phyloP scores from a whole-genome alignment of 2,113 vertebrate species.

The Ciconia maguari region DNA sequence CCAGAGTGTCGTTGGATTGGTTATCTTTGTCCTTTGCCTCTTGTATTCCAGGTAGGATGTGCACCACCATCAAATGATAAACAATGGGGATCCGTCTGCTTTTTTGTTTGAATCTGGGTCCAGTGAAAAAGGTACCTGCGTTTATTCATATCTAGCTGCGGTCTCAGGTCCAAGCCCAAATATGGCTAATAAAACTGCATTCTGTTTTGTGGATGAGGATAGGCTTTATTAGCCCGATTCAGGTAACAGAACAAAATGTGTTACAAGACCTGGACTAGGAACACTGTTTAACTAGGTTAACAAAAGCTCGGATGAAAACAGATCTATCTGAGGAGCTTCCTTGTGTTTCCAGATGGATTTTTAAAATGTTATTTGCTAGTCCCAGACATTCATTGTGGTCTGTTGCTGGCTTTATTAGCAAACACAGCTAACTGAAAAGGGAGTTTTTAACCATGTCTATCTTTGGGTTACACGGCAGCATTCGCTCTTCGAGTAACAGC shows the following conservation, averaged over 20 bases:
- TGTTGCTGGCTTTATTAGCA: background rate
- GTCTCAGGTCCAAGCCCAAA: background rate
- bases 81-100: background rate
- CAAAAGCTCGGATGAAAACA: background rate
- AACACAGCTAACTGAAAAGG: background rate
- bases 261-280: background rate
- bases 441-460: background rate
- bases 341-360: background rate
- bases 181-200: background rate
- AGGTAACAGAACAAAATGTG: background rate
- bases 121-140: background rate
- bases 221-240: background rate
- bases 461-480: constrained; percentile 69
- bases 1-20: constrained; percentile 82
- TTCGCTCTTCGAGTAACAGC: constrained; percentile 89
- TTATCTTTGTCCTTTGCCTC: constrained; percentile 88
- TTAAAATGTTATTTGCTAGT: background rate
- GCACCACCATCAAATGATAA: background rate
- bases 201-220: background rate
- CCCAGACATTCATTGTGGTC: rapidly evolving
- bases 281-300: background rate
- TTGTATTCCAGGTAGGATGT: constrained; percentile 88
- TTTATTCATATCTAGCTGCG: background rate
- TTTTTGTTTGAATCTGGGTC: background rate
- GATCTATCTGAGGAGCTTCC: background rate